Base-by-base conservation (phyloP, 1,140 invertebrate genomes). In the Solenopsis invicta region DNA sequence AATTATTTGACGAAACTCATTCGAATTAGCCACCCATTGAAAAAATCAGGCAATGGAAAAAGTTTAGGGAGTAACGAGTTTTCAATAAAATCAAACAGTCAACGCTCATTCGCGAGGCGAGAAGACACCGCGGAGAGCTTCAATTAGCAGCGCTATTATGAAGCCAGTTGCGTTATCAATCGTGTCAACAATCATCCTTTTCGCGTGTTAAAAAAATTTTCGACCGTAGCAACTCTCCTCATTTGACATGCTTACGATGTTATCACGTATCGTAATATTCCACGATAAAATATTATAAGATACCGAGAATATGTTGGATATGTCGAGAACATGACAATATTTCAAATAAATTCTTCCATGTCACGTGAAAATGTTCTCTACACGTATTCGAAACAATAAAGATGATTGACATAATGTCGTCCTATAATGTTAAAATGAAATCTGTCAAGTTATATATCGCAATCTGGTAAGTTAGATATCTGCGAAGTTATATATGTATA, bases 81-180 rank as follows among this genome's bases (percentile, higher is more conserved):
- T 80, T 52, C 62, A 62, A 80, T 67, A 54, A n/a, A n/a, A 80
- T 80, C 62, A 54, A 67, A 80, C 29, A 80, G 67, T 66, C 76
- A 48, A 78, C n/a, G 16, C 56, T 61, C 37, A n/a, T 45, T 45
- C 21, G 37, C 56, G 34, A n/a, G 29, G 13, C 24, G 21, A 18
- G 34, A 62, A 48, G 16, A 64, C 24, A 2, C 5, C n/a, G 16
- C 45, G 6, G 16, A 72, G 21, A 72, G 67, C 9, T 56, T 29
- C 21, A 74, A 74, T 76, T 54, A 75, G 72, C 56, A 45, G 21
- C 18, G 74, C 37, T 76, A 76, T 21, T 41, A 76, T 76, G 16
- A 76, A 45, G 12, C 24, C n/a, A 54, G 50, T 21, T n/a, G n/a
- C 45, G 41, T 52, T 78, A 77, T 62, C 74, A 77, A 62, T 62